Evolutionary conservation across 2,888 invertebrate species (phyloP).

Genomic region (Ariolimax columbianus): DNA sequence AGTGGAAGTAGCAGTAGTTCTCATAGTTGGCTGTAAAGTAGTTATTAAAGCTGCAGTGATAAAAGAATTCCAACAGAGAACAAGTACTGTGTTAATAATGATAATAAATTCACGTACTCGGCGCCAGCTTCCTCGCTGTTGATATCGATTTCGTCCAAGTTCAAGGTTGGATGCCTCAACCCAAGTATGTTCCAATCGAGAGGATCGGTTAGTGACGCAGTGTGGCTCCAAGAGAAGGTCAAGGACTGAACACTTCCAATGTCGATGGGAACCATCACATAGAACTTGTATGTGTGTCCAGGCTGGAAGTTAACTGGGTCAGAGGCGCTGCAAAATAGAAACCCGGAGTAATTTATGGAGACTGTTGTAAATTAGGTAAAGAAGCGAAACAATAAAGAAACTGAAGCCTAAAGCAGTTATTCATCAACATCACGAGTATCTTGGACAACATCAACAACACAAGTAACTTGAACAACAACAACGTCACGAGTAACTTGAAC

Average conservation of each 20-base stretch:
- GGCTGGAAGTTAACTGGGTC: conserved; percentile 54
- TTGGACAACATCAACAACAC: no score
- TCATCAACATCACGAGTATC: no score
- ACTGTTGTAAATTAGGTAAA: no score
- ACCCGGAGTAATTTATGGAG: no score
- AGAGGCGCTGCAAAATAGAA: neutral
- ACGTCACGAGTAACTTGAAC: no score
- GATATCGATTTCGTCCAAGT: conserved; percentile 55
- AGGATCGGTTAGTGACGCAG: conserved; percentile 52
- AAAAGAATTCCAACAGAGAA: neutral
- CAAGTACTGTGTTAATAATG: neutral
- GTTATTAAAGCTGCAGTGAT: neutral
- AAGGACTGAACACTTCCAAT: conserved; percentile 61
- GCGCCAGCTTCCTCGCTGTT: conserved; percentile 53
- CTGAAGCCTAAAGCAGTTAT: no score
- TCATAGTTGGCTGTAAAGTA: neutral
- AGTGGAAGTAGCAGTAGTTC: neutral
- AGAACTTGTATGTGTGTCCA: conserved; percentile 62
- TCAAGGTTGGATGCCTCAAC: conserved; percentile 58
- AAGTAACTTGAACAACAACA: no score
- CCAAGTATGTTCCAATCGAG: conserved; percentile 60
- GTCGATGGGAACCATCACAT: conserved; percentile 61
- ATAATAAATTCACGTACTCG: conserved; percentile 1
- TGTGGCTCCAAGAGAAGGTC: conserved; percentile 57
- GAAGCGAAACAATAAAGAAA: no score